Percentiles rank a stretch among this genome's conserved stretches.
Conservation (phyloP, 2,888 invertebrate genomes). For the Emmelina monodactyla region DNA sequence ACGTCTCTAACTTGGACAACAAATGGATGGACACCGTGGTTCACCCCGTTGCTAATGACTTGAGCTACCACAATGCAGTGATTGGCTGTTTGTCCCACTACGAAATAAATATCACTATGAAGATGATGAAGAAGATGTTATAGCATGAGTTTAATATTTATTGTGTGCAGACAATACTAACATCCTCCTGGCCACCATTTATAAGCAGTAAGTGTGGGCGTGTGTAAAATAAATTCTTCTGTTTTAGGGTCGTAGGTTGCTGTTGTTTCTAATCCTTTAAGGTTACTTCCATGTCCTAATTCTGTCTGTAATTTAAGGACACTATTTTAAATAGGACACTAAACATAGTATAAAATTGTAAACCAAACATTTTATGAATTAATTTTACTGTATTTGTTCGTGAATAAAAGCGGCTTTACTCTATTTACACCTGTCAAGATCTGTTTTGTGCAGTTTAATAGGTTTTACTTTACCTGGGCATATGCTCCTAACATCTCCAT, state of each 20-base stretch:
- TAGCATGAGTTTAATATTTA: no score
- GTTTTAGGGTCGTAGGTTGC: constrained; percentile 86
- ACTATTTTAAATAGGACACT: not conserved
- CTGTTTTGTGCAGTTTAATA: no score
- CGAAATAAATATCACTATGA: no score
- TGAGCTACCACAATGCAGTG: constrained; percentile 91
- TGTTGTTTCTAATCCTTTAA: constrained; percentile 91
- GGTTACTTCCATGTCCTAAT: constrained; percentile 93
- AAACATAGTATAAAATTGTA: no score
- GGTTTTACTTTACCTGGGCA: constrained; percentile 72
- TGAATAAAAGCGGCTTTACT: no score
- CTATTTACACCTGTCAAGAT: no score
- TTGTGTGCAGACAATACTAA: no score
- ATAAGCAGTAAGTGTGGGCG: constrained; percentile 85
- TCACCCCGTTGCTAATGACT: constrained; percentile 77
- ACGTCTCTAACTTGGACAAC: constrained; percentile 87
- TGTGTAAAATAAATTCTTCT: constrained; percentile 87
- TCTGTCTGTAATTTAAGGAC: constrained; percentile 85
- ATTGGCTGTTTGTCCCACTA: constrained; percentile 91
- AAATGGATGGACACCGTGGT: constrained; percentile 89
- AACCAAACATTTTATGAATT: no score
- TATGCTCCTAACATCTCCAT: constrained; percentile 89
- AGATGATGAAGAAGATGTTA: no score
- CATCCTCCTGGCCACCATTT: constrained; percentile 98
- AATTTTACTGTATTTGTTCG: no score